Conservation (phyloP, 2,113 vertebrate genomes). For the zebrafish (Danio rerio) region GRCz12tu NC_133195.1:48712501-48713000, state of each 20-base stretch:
- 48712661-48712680: conserved; percentile 17
- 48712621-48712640: conserved; percentile 19
- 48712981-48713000: too few relatives aligned
- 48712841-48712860: neutral
- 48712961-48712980: too few relatives aligned
- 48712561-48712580: conserved; percentile 54
- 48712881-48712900: neutral
- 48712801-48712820: conserved; percentile 46
- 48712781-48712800: conserved; percentile 40
- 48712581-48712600: conserved; percentile 42
- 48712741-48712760: conserved; percentile 37
- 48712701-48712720: conserved; percentile 44
- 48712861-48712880: conserved; percentile 14
- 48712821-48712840: conserved; percentile 23
- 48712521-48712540: conserved; percentile 21
- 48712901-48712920: neutral
- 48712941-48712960: too few relatives aligned
- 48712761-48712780: conserved; percentile 22
- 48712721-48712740: conserved; percentile 44
- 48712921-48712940: too few relatives aligned
- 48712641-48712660: conserved; percentile 30
- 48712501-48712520: neutral
- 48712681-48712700: neutral
- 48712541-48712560: conserved; percentile 17
- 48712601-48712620: conserved; percentile 47